A percentile compares a stretch with the other conserved stretches of the same genome.
These are phyloP conservation scores for Macropodus opercularis DNA, from an alignment of 2,797 vertebrate genomes.

Conservation along the genomic window DNA sequence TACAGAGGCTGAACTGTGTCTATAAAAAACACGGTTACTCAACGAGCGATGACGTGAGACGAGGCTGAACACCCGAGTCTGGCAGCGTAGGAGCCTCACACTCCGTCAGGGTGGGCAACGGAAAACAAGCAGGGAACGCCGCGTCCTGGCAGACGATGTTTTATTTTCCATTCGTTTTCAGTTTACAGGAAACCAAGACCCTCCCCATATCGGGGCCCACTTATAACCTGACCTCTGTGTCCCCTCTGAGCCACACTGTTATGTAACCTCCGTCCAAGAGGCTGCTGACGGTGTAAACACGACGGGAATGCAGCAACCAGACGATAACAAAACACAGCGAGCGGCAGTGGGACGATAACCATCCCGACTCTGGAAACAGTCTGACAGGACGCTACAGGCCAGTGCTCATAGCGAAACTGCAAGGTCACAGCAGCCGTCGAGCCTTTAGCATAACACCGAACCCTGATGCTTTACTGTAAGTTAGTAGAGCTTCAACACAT, in stretches of 20 bases:
- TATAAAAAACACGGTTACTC: background rate
- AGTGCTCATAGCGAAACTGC: background rate
- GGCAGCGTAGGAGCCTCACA: constrained; percentile 9
- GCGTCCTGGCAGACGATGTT: constrained; percentile 65
- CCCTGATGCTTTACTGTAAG: background rate
- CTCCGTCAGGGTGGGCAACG: background rate
- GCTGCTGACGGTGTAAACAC: constrained; percentile 40
- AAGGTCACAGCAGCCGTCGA: constrained; percentile 6
- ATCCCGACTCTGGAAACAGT: constrained; percentile 30
- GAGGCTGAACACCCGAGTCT: constrained; percentile 11
- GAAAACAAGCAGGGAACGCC: constrained; percentile 44
- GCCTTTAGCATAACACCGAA: background rate
- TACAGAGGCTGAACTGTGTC: constrained; percentile 23
- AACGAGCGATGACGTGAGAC: constrained; percentile 6
- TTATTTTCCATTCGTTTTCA: constrained; percentile 22
- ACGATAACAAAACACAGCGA: constrained; percentile 12
- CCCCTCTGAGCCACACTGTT: constrained; percentile 39
- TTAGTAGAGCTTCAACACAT: background rate
- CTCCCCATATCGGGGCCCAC: constrained; percentile 48
- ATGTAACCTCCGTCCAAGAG: constrained; percentile 45
- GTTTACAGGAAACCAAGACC: constrained; percentile 46
- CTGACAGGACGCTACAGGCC: background rate
- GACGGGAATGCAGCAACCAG: constrained; percentile 20
- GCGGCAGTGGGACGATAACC: constrained; percentile 14
- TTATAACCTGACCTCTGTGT: constrained; percentile 30